Evolutionary conservation across 1,140 invertebrate species (phyloP).

Genomic region (Diorhabda carinulata): DNA sequence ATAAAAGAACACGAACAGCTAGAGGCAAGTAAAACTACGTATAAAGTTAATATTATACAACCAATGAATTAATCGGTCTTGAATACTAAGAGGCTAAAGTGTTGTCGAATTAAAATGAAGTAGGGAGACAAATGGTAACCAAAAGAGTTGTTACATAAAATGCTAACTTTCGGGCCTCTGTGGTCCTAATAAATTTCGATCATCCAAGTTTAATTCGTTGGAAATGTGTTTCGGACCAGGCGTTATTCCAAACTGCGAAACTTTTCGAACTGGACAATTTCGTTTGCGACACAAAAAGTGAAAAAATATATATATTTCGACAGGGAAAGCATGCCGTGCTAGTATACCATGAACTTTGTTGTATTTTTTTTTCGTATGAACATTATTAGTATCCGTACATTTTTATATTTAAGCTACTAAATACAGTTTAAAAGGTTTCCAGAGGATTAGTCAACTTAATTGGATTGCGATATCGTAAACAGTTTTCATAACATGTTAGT

Average conservation of each 20-base stretch:
- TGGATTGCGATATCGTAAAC: too few relatives aligned
- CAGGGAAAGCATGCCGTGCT: too few relatives aligned
- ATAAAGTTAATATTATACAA: too few relatives aligned
- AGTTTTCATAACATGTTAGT: too few relatives aligned
- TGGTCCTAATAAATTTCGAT: background rate
- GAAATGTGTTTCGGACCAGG: background rate
- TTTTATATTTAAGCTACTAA: too few relatives aligned
- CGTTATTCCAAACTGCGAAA: background rate
- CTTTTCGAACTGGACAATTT: background rate
- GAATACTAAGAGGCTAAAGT: background rate
- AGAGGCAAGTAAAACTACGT: too few relatives aligned
- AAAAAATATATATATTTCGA: background rate
- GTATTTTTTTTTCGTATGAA: too few relatives aligned
- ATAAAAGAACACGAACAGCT: too few relatives aligned
- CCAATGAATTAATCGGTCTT: background rate
- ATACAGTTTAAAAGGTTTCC: too few relatives aligned
- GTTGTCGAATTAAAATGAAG: background rate
- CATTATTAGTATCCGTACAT: too few relatives aligned
- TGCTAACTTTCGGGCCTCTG: background rate
- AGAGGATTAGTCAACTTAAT: too few relatives aligned
- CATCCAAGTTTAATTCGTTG: constrained; percentile 2
- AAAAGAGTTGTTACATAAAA: background rate
- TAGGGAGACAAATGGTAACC: background rate
- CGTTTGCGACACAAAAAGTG: constrained; percentile 2
- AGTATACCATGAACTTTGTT: too few relatives aligned